Conservation (phyloP, 2,888 invertebrate genomes). For the Himalopsyche kuldschensis region DNA sequence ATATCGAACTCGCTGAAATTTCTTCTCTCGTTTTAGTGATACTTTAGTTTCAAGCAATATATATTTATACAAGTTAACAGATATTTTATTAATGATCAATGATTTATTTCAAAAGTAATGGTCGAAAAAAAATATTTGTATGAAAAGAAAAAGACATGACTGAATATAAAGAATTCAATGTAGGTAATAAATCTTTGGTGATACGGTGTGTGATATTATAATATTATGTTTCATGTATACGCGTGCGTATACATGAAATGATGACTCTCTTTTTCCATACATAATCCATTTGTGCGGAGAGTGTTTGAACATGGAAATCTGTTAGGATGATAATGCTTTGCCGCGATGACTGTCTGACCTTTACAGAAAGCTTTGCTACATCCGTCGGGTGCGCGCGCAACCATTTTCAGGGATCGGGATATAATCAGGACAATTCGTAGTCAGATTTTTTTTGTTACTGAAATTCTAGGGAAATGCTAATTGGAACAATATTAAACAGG, state of each 20-base stretch:
- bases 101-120: too few species aligned
- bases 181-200: not conserved
- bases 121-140: too few species aligned
- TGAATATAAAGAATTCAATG: too few species aligned
- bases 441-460: too few species aligned
- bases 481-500: too few species aligned
- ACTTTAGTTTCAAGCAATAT: too few species aligned
- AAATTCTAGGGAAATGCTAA: too few species aligned
- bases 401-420: not conserved
- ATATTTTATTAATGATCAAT: too few species aligned
- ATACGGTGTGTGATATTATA: not conserved
- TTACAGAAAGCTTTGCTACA: not conserved
- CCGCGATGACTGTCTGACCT: not conserved
- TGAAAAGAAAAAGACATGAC: too few species aligned
- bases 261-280: not conserved
- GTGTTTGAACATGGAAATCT: not conserved
- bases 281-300: not conserved
- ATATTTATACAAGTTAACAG: too few species aligned
- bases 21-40: too few species aligned
- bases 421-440: not conserved
- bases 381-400: not conserved
- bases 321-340: not conserved
- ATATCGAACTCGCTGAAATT: too few species aligned
- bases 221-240: not conserved
- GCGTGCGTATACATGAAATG: not conserved